Evolutionary conservation across 2,113 vertebrate species (phyloP), one percentile per base, ranked within the genome.

Genomic region (Brachyistius frenatus): DNA sequence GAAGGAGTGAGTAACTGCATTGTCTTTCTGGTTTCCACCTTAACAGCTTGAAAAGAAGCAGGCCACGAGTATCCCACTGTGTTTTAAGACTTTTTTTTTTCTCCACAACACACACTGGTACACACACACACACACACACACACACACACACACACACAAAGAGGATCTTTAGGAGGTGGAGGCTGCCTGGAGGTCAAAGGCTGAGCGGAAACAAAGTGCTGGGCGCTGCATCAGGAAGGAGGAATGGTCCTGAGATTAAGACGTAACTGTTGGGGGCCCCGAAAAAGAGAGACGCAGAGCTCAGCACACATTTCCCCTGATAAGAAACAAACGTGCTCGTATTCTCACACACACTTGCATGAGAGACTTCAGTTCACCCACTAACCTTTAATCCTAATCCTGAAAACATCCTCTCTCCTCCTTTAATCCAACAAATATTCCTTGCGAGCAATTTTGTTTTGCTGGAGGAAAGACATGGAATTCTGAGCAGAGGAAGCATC

Each of bases 161-260:
- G 4, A 63, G n/a, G 41, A 64, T 63, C 58, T 69, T 49, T 55
- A 36, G 55, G 44, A 44, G 66, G 64, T 37, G 35, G 46, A 39
- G 53, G 67, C 62, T 57, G 46, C 30, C 36, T 31, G 4, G 53
- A 65, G 75, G 73, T 86, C 78, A 73, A 30, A 56, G 52, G 46
- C 54, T 39, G 41, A 80, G 53, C 47, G 62, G 63, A 86, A 87
- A 81, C 73, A 85, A 86, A 80, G 69, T 0, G 14, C 44, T 61
- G 39, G 78, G 69, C 0, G 10, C 44, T 61, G 39, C 14, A 7
- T n/a, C 60, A 56, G 55, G 46, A 66, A 61, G 76, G 55, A 57
- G 52, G 52, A 76, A 47, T 49, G 4, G 60, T 55, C 31, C 16
- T 36, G 32, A 82, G 68, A 75, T 72, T 60, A 61, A 36, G 35